Percentiles rank a stretch among this genome's conserved stretches.
Conservation (phyloP, 1,140 invertebrate species). For the Hyles vespertilio region DNA sequence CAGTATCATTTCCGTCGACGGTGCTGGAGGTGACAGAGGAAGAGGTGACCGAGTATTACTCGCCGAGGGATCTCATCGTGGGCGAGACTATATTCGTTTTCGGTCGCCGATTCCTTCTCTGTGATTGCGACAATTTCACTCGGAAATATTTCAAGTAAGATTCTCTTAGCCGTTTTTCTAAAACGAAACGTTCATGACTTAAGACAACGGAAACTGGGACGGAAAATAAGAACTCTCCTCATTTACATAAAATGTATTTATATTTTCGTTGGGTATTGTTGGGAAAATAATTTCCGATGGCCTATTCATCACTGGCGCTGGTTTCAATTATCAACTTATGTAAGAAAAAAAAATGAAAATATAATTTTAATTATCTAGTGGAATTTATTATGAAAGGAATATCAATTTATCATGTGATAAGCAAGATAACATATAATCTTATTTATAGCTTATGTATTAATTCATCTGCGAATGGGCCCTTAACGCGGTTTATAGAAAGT, state of each 20-base stretch:
- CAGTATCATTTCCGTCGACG: constrained; percentile 73
- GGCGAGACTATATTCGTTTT: constrained; percentile 82
- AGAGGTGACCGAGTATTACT: constrained; percentile 85
- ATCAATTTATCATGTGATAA: too few species aligned
- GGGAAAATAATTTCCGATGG: too few species aligned
- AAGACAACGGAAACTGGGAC: not conserved
- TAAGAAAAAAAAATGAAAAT: too few species aligned
- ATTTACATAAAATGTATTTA: not conserved
- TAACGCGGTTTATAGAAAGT: too few species aligned
- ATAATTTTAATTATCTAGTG: too few species aligned
- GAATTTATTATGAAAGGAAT: too few species aligned
- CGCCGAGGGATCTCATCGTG: constrained; percentile 84
- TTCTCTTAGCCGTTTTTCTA: not conserved
- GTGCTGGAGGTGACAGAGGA: constrained; percentile 80
- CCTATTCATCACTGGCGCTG: too few species aligned
- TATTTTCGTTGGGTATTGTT: too few species aligned
- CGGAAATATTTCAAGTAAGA: constrained; percentile 82
- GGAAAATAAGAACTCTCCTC: not conserved
- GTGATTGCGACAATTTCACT: constrained; percentile 88
- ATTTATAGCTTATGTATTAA: too few species aligned
- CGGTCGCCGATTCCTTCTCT: constrained; percentile 83
- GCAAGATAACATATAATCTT: too few species aligned
- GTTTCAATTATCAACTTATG: too few species aligned
- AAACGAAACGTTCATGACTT: not conserved
- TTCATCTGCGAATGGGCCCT: too few species aligned